These are phyloP conservation scores for Drosophila algonquin DNA, from an alignment of 2,888 invertebrate species.

Conservation along the genomic window DNA sequence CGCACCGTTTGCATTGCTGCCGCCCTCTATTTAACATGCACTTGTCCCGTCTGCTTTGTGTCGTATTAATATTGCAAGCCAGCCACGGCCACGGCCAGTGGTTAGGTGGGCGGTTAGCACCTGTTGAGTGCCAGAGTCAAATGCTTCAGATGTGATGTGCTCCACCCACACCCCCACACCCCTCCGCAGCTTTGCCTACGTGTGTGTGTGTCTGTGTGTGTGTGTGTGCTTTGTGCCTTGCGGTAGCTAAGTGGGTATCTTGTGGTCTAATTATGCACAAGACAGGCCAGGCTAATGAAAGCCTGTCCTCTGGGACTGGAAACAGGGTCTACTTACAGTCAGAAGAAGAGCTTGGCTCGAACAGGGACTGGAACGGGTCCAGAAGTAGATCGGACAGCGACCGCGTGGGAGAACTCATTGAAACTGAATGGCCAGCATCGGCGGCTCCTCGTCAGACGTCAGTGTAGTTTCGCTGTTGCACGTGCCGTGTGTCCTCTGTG, in stretches of 20 bases:
- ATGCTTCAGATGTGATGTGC: constrained; percentile 26
- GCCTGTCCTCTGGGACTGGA: constrained; percentile 21
- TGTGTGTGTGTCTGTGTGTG: neutral
- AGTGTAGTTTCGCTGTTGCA: constrained; percentile 41
- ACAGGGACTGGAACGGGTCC: neutral
- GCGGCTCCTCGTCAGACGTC: constrained; percentile 2
- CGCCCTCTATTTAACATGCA: constrained; percentile 67
- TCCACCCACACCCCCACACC: constrained; percentile 12
- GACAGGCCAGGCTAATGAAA: constrained; percentile 28
- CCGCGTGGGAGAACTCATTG: neutral
- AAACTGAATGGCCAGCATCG: constrained; percentile 1
- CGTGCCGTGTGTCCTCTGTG: constrained; percentile 3
- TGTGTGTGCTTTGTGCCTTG: neutral
- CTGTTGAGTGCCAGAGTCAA: constrained; percentile 50
- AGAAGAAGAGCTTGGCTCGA: neutral
- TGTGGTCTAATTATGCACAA: constrained; percentile 38
- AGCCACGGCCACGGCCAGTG: neutral
- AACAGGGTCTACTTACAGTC: neutral
- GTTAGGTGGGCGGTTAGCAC: constrained; percentile 32
- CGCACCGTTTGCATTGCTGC: constrained; percentile 54
- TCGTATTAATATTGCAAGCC: constrained; percentile 56
- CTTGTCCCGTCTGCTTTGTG: constrained; percentile 51
- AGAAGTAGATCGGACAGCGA: neutral
- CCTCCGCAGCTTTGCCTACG: constrained; percentile 10
- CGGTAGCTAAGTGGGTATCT: neutral